phyloP scores from a whole-genome alignment of 2,797 vertebrate genomes.

The Spheniscus humboldti region DNA sequence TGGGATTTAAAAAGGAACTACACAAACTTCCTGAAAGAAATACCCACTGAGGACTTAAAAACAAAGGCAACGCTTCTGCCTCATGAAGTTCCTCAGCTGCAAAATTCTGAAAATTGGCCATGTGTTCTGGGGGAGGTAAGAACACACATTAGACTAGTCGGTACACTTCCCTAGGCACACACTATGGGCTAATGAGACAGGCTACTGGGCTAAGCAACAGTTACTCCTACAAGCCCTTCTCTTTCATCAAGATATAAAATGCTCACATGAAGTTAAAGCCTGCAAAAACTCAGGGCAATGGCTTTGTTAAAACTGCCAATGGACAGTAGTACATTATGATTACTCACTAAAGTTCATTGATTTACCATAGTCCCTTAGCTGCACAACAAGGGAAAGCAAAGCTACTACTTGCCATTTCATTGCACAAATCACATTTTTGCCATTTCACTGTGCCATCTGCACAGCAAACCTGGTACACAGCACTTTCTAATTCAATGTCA shows the following conservation, averaged over 20 bases:
- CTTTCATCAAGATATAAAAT: neutral
- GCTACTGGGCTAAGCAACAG: neutral
- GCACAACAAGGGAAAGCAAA: neutral
- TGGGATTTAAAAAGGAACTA: neutral
- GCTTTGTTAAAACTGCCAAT: neutral
- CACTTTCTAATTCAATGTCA: neutral
- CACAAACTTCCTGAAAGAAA: neutral
- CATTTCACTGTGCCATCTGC: neutral
- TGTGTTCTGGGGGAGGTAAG: neutral
- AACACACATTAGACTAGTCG: rapidly evolving
- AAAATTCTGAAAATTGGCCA: neutral
- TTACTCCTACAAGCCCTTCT: neutral
- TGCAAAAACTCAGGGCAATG: neutral
- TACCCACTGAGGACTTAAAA: neutral
- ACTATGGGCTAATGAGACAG: neutral
- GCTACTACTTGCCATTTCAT: neutral
- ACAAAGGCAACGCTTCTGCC: neutral
- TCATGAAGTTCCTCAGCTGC: neutral
- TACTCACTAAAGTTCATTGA: neutral
- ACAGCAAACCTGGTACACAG: neutral
- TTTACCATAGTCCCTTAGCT: neutral
- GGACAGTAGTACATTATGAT: neutral
- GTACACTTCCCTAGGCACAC: neutral
- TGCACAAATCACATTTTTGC: neutral
- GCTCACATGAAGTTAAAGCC: neutral